Conservation (phyloP, 2,797 vertebrate species). For the Buceros bicornis region DNA sequence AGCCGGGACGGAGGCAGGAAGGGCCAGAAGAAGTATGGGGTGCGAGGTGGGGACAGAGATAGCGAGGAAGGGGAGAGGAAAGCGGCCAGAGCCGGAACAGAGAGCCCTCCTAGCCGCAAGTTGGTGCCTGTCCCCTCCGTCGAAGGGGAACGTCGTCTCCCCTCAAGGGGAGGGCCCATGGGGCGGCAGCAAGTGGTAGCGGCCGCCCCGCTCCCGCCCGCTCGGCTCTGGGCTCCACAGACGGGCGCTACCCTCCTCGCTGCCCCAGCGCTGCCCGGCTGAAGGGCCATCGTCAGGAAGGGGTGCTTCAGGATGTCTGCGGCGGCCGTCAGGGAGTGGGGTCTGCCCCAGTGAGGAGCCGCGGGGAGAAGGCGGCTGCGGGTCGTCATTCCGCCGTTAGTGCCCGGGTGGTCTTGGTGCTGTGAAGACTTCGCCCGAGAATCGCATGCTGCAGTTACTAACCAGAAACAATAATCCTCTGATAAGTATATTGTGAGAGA, state of each 20-base stretch:
- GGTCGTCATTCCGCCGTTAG: accelerated
- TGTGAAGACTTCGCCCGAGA: accelerated
- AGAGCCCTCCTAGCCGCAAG: too few relatives aligned
- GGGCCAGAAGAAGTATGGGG: too few relatives aligned
- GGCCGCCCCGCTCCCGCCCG: accelerated
- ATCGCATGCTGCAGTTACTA: accelerated
- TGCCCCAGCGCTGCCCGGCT: too few relatives aligned
- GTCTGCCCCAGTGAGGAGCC: accelerated
- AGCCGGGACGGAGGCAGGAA: neutral
- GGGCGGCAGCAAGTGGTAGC: accelerated
- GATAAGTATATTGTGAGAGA: accelerated
- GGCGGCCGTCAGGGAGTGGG: accelerated
- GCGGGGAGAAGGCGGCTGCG: accelerated
- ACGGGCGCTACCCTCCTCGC: too few relatives aligned
- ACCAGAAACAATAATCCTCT: neutral
- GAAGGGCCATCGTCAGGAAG: accelerated
- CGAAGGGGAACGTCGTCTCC: too few relatives aligned
- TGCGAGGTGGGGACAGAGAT: neutral
- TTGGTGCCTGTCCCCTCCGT: accelerated
- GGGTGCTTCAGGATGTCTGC: accelerated
- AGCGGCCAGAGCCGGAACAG: too few relatives aligned
- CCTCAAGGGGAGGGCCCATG: too few relatives aligned
- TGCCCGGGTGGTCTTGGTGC: accelerated
- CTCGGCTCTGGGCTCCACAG: neutral
- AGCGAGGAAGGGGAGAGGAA: too few relatives aligned